A percentile compares a stretch with the other conserved stretches of the same genome.
Evolutionary conservation across 2,797 vertebrate genomes (phyloP).

Genomic region (Esox masquinongy): DNA sequence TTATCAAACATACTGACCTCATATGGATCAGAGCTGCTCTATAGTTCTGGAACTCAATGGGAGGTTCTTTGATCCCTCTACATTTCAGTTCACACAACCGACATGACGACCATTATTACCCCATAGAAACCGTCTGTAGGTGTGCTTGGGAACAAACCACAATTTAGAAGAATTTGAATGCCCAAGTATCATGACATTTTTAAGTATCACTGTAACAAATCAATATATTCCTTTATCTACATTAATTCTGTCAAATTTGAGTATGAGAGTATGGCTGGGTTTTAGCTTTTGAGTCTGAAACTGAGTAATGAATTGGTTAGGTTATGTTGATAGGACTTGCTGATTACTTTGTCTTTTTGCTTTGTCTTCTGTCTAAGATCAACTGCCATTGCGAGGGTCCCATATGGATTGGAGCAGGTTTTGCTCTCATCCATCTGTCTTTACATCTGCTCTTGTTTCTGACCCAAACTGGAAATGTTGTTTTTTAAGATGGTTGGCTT

Average conservation of each 20-base stretch:
- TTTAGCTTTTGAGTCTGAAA: neutral
- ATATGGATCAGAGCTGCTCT: slow-evolving; percentile 22
- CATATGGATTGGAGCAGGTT: slow-evolving; percentile 40
- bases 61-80: slow-evolving; percentile 16
- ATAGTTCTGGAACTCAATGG: slow-evolving; percentile 20
- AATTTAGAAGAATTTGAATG: neutral
- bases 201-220: neutral
- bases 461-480: slow-evolving; percentile 3
- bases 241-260: neutral
- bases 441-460: slow-evolving; percentile 15
- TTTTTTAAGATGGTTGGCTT: neutral
- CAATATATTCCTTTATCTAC: neutral
- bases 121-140: slow-evolving; percentile 6
- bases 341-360: slow-evolving; percentile 9
- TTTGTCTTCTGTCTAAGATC: slow-evolving; percentile 35
- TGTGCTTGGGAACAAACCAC: slow-evolving; percentile 4
- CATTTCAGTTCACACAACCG: slow-evolving; percentile 26
- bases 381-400: slow-evolving; percentile 27
- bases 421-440: slow-evolving; percentile 39
- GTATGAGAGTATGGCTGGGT: neutral
- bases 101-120: slow-evolving; percentile 28
- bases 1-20: slow-evolving; percentile 8
- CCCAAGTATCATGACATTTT: slow-evolving; percentile 8
- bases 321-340: neutral
- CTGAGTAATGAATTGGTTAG: neutral